Percentiles rank a stretch among this genome's conserved stretches.
Conservation (phyloP, 2,113 vertebrate species). For the Eudyptes chrysolophus region DNA sequence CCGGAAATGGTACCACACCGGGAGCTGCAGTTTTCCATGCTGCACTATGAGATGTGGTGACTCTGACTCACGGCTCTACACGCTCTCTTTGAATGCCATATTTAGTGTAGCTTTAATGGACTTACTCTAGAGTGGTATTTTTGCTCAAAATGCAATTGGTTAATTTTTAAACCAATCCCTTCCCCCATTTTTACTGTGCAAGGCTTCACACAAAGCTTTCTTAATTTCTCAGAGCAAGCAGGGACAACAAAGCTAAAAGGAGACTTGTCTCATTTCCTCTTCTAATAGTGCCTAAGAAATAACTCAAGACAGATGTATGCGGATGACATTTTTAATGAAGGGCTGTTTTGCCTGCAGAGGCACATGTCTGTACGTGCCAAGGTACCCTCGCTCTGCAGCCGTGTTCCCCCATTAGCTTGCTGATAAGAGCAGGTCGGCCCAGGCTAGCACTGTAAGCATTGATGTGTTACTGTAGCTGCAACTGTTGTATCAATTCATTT, state of each 20-base stretch:
- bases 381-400: rapidly evolving
- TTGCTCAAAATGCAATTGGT: neutral
- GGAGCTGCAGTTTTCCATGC: neutral
- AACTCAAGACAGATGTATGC: neutral
- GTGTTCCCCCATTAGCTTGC: rapidly evolving
- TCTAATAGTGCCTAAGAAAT: neutral
- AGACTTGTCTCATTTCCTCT: neutral
- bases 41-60: neutral
- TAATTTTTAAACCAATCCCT: neutral
- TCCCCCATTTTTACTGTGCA: neutral
- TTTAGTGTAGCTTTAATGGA: neutral
- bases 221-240: neutral
- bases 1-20: rapidly evolving
- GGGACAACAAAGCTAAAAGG: neutral
- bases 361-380: neutral
- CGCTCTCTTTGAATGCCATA: neutral
- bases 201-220: neutral
- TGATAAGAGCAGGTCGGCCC: neutral
- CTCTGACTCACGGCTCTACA: neutral
- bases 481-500: neutral
- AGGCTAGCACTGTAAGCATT: too few relatives aligned
- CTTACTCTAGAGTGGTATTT: neutral
- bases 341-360: neutral
- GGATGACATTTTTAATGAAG: neutral
- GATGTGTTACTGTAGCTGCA: too few relatives aligned